Evolutionary conservation across 2,113 vertebrate species (phyloP), one percentile per base, ranked within the genome.

Genomic region (Spea bombifrons): DNA sequence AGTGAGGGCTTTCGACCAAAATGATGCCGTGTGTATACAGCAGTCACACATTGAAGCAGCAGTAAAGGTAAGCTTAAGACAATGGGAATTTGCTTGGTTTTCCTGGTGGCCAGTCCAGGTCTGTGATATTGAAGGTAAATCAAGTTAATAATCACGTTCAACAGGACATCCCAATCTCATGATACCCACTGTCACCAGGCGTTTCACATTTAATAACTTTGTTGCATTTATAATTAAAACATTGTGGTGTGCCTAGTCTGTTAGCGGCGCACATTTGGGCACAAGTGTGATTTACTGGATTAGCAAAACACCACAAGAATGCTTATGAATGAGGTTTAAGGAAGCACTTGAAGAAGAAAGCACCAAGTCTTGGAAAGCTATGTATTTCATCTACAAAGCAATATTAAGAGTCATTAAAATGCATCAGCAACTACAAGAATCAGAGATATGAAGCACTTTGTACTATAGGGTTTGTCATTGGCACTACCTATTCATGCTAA

Each of bases 331-430:
- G 15, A 59, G 55, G 7, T 59, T 59, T 59, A 59, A 59, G 55
- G 4, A 59, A 59, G 55, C 55, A 59, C 55, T 59, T 59, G 55
- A 59, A 59, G 55, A 59, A 59, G 55, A 59, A 59, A 59, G 55
- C 55, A 10, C 55, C 15, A 13, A 13, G 55, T 9, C 15, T 59
- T 59, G 55, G 2, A 59, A 59, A 59, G 10, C 55, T 59, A 9
- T 59, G 55, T 59, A 59, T 13, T 59, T 59, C 55, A 59, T 59
- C 55, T 59, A 59, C 55, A 59, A 59, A 59, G 55, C 10, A 59
- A 59, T 59, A 59, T 59, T 59, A 59, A 59, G 55, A 59, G 55
- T 59, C 55, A 59, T 59, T 59, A 59, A 59, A 59, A 59, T 59
- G 55, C 15, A 59, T 59, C 55, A 59, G 9, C 55, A 59, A 59